These are phyloP conservation scores for Aphelinus atriplicis DNA, from an alignment of 1,140 invertebrate species.

Conservation along the genomic window DNA sequence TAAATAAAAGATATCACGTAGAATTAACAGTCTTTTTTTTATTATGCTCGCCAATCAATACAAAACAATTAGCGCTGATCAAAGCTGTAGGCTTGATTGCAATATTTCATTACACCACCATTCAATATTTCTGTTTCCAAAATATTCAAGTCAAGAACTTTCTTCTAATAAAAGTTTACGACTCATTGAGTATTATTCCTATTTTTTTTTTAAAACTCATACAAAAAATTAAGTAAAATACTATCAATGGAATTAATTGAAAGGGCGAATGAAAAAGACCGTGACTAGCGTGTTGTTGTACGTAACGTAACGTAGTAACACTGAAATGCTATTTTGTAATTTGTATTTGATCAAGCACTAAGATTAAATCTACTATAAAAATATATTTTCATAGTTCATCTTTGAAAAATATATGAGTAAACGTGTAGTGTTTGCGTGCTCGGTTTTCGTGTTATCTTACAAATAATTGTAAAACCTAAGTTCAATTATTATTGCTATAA, in stretches of 20 bases:
- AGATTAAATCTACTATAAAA: constrained; percentile 38
- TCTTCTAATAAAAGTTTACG: constrained; percentile 17
- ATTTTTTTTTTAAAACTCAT: background rate
- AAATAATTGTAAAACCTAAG: constrained; percentile 24
- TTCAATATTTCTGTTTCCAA: constrained; percentile 6
- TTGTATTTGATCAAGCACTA: constrained; percentile 20
- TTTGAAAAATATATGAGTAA: constrained; percentile 33
- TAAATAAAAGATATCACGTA: constrained; percentile 7
- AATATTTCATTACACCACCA: background rate
- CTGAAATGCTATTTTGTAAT: constrained; percentile 29
- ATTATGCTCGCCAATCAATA: constrained; percentile 33
- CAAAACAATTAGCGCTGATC: constrained; percentile 31
- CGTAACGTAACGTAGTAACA: constrained; percentile 17
- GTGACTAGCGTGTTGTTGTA: constrained; percentile 34
- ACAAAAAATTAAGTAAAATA: constrained; percentile 16
- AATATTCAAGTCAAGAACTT: constrained; percentile 11
- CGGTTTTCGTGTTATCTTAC: constrained; percentile 25
- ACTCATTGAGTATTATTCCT: constrained; percentile 17
- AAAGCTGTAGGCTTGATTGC: constrained; percentile 12
- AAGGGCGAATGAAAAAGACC: constrained; percentile 22
- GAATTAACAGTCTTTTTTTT: constrained; percentile 39
- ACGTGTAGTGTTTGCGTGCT: constrained; percentile 18
- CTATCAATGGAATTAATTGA: constrained; percentile 3
- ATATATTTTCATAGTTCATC: constrained; percentile 31
- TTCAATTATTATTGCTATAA: constrained; percentile 17